A percentile compares a stretch with the other conserved stretches of the same genome.
Conservation (phyloP, 2,113 vertebrate genomes). For the Cinclus mexicanus region DNA sequence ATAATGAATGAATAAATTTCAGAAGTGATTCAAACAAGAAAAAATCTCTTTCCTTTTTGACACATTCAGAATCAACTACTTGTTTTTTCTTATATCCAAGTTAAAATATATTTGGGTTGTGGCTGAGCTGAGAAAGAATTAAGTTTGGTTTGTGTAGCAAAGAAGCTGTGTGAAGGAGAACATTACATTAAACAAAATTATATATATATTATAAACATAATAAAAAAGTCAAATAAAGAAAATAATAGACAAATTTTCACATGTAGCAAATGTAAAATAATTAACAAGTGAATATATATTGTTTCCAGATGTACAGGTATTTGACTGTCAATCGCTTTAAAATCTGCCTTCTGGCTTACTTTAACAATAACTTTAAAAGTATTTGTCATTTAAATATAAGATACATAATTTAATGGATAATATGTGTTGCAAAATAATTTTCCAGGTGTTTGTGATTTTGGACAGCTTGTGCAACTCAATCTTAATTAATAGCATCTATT, state of each 20-base stretch:
- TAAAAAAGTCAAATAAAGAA: not conserved
- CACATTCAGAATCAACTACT: constrained; percentile 1
- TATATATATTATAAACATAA: not conserved
- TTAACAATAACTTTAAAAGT: not conserved
- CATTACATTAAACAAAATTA: not conserved
- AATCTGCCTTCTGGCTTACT: not conserved
- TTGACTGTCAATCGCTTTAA: not conserved
- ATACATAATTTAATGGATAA: not conserved
- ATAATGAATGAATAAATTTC: constrained; percentile 60
- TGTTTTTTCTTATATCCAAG: constrained; percentile 16
- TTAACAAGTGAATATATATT: not conserved
- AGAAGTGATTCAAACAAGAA: not conserved
- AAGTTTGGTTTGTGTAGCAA: not conserved
- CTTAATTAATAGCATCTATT: not conserved
- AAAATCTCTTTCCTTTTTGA: constrained; percentile 8
- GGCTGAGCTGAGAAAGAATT: not conserved
- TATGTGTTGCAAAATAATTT: not conserved
- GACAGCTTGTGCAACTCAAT: not conserved
- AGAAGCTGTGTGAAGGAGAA: not conserved
- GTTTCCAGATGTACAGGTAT: not conserved
- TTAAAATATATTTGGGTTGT: not conserved
- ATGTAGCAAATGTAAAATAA: not conserved
- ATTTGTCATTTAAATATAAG: not conserved
- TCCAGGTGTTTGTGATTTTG: not conserved
- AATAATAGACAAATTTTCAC: not conserved